Conservation (phyloP, 2,113 vertebrate genomes). For the Macroglossus sobrinus region DNA sequence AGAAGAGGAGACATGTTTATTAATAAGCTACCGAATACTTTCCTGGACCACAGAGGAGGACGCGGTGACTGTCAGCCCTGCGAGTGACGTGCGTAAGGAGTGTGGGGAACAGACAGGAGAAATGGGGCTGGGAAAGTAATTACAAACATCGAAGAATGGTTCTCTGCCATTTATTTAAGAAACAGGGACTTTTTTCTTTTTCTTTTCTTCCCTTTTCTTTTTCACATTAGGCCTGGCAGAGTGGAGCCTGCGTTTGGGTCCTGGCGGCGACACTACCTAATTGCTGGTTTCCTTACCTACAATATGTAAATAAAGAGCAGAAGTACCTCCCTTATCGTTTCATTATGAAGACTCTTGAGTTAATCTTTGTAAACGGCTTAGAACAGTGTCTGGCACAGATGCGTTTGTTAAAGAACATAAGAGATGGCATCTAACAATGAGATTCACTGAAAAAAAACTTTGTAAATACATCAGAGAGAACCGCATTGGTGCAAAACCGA, state of each 20-base stretch:
- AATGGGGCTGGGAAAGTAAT: accelerated
- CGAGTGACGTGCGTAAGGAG: neutral
- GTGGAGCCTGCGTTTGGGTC: neutral
- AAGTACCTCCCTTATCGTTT: accelerated
- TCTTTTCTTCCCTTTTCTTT: neutral
- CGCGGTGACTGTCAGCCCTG: neutral
- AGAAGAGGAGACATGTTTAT: neutral
- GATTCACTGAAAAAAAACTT: neutral
- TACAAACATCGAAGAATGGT: no score
- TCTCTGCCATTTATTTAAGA: neutral
- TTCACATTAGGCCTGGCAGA: neutral
- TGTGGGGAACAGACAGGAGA: neutral
- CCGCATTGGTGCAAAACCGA: neutral
- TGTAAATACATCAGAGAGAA: neutral
- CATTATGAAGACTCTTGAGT: neutral
- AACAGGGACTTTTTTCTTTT: neutral
- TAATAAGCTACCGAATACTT: neutral
- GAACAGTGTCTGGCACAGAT: neutral
- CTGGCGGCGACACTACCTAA: neutral
- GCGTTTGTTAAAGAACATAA: neutral
- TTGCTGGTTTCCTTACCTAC: neutral
- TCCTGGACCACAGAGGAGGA: neutral
- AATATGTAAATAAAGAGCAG: accelerated
- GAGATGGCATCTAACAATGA: neutral
- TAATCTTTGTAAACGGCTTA: neutral